These are phyloP conservation scores for Cactoblastis cactorum DNA, from an alignment of 2,888 invertebrate species.

Conservation along the genomic window DNA sequence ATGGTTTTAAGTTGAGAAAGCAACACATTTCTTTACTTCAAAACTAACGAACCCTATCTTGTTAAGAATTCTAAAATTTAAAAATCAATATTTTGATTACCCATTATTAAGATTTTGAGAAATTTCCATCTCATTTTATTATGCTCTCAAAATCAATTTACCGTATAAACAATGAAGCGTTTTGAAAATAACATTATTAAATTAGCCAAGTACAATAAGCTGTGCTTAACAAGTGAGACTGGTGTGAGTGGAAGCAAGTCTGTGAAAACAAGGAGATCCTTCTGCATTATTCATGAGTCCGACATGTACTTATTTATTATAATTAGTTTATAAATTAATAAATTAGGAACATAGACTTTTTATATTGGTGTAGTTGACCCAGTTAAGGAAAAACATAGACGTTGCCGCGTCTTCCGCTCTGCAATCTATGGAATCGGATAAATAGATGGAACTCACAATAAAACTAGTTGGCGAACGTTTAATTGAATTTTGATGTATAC, in stretches of 20 bases:
- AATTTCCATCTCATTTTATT: no score
- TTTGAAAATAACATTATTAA: not conserved
- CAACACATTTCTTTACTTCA: no score
- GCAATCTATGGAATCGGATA: slow-evolving; percentile 26
- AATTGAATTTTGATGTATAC: slow-evolving; percentile 55
- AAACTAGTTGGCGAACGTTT: slow-evolving; percentile 44
- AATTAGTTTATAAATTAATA: not conserved
- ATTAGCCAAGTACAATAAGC: slow-evolving; percentile 5
- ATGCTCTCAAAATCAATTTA: no score
- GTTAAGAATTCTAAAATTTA: no score
- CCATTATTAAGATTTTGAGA: no score
- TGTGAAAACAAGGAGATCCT: slow-evolving; percentile 41
- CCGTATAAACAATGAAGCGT: not conserved
- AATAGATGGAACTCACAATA: slow-evolving; percentile 52
- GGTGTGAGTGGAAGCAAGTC: slow-evolving; percentile 23
- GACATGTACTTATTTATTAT: not conserved
- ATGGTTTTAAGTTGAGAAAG: no score
- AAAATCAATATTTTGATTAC: no score
- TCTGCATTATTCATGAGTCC: slow-evolving; percentile 49
- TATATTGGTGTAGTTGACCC: no score
- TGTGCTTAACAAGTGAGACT: slow-evolving; percentile 23
- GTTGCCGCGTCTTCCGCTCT: not conserved
- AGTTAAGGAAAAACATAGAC: no score
- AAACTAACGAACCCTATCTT: no score
- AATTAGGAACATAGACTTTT: not conserved